Evolutionary conservation across 30 jellyfish, hydroid and myxozoan genomes (phyloP).

Genomic region (Turritopsis dohrnii): DNA sequence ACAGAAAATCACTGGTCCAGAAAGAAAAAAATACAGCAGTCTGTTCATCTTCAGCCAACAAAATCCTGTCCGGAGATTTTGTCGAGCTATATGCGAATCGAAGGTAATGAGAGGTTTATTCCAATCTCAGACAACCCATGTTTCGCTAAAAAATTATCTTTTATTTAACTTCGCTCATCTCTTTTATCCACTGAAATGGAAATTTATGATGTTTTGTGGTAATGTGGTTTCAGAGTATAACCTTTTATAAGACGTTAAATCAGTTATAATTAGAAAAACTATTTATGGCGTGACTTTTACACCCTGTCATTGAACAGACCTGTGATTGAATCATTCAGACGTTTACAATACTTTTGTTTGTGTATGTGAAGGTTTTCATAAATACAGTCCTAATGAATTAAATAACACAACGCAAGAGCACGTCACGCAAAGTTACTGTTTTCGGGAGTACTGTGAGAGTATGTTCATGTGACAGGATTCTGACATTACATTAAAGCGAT

Average conservation of each 20-base stretch:
- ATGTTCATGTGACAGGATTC: no score
- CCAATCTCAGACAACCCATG: no score
- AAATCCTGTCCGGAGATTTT: slow-evolving; percentile 13
- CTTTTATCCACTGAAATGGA: not conserved
- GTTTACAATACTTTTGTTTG: no score
- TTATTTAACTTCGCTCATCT: not conserved
- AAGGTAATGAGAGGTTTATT: slow-evolving; percentile 11
- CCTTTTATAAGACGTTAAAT: not conserved
- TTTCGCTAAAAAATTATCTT: not conserved
- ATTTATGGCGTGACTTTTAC: not conserved
- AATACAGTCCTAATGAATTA: no score
- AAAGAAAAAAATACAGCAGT: not conserved
- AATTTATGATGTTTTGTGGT: not conserved
- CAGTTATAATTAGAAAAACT: not conserved
- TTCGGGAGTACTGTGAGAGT: no score
- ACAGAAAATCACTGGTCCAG: slow-evolving; percentile 19
- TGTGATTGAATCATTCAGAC: no score
- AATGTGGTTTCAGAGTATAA: not conserved
- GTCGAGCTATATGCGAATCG: slow-evolving; percentile 13
- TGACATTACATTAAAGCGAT: no score
- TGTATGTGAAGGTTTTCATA: no score
- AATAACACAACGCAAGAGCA: no score
- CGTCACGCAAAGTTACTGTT: no score
- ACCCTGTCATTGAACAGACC: no score
- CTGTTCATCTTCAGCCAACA: not conserved